Conservation (phyloP, 2,888 invertebrate species). For the Lithophane leautieri region DNA sequence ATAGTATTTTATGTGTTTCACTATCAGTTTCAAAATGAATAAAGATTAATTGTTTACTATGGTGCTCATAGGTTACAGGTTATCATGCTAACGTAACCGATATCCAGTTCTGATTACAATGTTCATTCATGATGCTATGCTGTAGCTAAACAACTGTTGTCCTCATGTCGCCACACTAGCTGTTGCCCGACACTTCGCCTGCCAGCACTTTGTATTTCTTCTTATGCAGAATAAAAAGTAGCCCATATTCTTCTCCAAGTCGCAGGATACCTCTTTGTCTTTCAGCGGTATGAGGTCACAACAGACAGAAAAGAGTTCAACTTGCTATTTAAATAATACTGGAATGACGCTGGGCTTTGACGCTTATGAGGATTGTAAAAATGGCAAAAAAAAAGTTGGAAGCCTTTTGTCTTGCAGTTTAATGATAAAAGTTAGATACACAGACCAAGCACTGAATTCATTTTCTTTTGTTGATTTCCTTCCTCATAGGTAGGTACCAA, state of each 20-base stretch:
- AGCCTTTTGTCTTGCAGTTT: background rate
- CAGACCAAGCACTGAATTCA: background rate
- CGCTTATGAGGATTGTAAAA: background rate
- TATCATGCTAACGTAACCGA: constrained; percentile 22
- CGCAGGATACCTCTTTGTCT: no score
- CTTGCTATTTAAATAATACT: background rate
- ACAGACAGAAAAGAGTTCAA: background rate
- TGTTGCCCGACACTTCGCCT: background rate
- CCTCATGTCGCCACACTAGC: background rate
- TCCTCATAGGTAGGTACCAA: background rate
- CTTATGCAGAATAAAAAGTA: no score
- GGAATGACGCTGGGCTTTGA: background rate
- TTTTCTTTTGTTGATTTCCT: background rate
- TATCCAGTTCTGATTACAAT: constrained; percentile 19
- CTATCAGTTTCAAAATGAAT: constrained; percentile 43
- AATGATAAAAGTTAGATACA: background rate
- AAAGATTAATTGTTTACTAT: constrained; percentile 45
- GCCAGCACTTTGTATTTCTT: background rate
- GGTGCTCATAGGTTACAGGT: constrained; percentile 40
- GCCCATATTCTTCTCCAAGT: no score
- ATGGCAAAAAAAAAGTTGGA: background rate
- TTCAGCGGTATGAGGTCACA: background rate
- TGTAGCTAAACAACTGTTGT: background rate
- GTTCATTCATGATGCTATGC: constrained; percentile 18
- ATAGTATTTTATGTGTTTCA: constrained; percentile 27